Conservation (phyloP, 2,113 vertebrate genomes). For the Craseonycteris thonglongyai region DNA sequence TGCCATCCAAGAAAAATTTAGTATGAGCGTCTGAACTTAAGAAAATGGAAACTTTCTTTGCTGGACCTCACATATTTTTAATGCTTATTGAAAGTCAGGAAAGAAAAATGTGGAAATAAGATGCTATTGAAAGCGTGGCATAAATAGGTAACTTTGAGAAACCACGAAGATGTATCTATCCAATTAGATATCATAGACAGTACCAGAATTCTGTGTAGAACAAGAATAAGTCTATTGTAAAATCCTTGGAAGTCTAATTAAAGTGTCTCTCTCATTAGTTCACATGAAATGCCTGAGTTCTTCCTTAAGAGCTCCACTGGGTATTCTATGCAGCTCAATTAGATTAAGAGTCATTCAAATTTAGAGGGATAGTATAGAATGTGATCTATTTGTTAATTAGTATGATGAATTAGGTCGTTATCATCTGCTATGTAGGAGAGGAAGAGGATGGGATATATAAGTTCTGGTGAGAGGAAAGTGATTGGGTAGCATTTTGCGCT, state of each 20-base stretch:
- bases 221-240: not conserved
- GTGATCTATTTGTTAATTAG: not conserved
- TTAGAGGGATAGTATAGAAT: not conserved
- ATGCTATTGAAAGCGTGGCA: conserved; percentile 56
- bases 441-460: not conserved
- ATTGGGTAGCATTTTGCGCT: not conserved
- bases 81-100: conserved; percentile 37
- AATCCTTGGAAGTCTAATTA: not conserved
- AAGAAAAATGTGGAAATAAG: conserved; percentile 55
- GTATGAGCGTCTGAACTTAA: conserved; percentile 16
- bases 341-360: not conserved
- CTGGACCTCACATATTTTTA: conserved; percentile 18
- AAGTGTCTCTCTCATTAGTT: not conserved
- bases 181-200: not conserved
- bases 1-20: conserved; percentile 22
- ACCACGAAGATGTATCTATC: conserved; percentile 28
- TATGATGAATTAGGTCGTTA: not conserved
- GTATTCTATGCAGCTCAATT: not conserved
- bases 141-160: conserved; percentile 51
- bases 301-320: not conserved
- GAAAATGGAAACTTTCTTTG: conserved; percentile 58
- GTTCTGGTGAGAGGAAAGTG: not conserved
- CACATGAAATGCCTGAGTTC: not conserved
- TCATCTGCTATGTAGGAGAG: not conserved
- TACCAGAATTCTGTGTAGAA: not conserved